Evolutionary conservation across 2,113 vertebrate species (phyloP).

Genomic region (Peromyscus leucopus): DNA sequence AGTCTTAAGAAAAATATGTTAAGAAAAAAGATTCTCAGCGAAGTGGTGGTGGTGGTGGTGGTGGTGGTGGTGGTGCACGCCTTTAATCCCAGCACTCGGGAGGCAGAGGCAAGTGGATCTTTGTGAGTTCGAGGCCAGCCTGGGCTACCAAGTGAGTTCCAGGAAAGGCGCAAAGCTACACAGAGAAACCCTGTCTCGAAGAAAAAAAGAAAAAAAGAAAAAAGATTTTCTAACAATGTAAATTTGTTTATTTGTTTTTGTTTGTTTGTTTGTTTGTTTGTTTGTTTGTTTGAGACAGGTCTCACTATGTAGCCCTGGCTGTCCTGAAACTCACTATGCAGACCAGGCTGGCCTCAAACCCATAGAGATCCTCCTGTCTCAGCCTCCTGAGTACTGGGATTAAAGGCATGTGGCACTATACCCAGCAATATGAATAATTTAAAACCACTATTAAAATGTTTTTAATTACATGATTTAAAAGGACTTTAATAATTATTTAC

Average conservation of each 20-base stretch:
- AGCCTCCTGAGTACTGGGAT: background rate
- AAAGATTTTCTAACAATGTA: background rate
- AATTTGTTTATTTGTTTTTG: background rate
- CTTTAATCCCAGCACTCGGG: too few relatives aligned
- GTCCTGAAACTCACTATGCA: background rate
- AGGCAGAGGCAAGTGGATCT: too few relatives aligned
- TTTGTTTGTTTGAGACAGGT: background rate
- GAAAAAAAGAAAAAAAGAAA: conserved; percentile 38
- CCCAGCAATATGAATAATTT: background rate
- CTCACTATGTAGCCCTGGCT: background rate
- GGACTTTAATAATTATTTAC: background rate
- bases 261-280: background rate
- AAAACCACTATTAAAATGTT: background rate
- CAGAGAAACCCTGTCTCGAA: too few relatives aligned
- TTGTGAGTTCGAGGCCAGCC: too few relatives aligned
- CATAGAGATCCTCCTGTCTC: background rate
- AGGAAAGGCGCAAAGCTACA: too few relatives aligned
- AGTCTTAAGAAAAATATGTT: background rate
- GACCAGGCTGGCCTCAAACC: background rate
- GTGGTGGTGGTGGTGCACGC: too few relatives aligned
- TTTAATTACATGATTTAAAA: background rate
- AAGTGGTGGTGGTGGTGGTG: too few relatives aligned
- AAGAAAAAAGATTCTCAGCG: conserved; percentile 5
- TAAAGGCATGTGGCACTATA: background rate
- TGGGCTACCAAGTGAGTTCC: too few relatives aligned